Conservation (phyloP, 1,140 invertebrate species). For the Gonatopus flavifemur region DNA sequence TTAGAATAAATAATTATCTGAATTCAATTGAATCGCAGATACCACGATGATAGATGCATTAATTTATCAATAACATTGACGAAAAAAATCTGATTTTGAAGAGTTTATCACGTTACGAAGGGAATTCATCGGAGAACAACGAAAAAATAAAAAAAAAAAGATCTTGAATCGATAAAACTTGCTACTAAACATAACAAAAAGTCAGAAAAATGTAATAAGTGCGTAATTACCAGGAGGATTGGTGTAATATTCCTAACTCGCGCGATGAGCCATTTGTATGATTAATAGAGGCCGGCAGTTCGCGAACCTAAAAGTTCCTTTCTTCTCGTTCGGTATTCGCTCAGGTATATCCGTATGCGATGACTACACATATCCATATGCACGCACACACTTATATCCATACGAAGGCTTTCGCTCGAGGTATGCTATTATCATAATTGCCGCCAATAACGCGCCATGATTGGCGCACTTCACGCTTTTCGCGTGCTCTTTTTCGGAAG, state of each 20-base stretch:
- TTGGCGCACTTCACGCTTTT: conserved; percentile 55
- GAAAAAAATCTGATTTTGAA: too few species aligned
- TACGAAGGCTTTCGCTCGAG: conserved; percentile 45
- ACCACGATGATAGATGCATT: too few species aligned
- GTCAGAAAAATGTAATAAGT: conserved; percentile 47
- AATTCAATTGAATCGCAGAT: too few species aligned
- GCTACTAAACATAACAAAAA: too few species aligned
- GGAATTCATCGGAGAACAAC: too few species aligned
- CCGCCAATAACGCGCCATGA: conserved; percentile 55
- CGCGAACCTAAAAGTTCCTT: conserved; percentile 29
- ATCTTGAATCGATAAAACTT: too few species aligned
- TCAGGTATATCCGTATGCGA: conserved; percentile 2
- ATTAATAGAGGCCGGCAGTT: conserved; percentile 55
- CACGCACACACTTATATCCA: conserved; percentile 24
- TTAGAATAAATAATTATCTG: too few species aligned
- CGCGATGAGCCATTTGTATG: conserved; percentile 55
- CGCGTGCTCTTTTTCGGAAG: conserved; percentile 51
- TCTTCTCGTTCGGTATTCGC: conserved; percentile 18
- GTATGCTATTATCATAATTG: conserved; percentile 59
- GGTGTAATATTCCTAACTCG: conserved; percentile 46
- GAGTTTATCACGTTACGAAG: too few species aligned
- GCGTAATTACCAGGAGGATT: conserved; percentile 46
- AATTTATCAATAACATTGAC: too few species aligned
- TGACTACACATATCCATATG: too few species aligned
- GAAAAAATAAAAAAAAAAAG: too few species aligned